Percentiles rank a stretch among this genome's conserved stretches.
Conservation (phyloP, 2,797 vertebrate species). For the Salmo trutta region DNA sequence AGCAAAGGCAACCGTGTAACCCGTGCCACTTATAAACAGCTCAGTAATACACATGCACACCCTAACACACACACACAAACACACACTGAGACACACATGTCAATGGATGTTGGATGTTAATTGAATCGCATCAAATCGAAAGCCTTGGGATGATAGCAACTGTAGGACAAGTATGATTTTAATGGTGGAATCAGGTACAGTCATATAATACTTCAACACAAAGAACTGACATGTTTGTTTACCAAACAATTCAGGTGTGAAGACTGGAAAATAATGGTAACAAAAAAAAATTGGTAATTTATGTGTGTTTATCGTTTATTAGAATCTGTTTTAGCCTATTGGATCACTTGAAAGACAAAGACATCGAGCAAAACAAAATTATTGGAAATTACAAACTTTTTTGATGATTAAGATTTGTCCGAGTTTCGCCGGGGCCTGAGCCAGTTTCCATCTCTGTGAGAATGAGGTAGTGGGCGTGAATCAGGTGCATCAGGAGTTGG, state of each 20-base stretch:
- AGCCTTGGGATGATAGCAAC: background rate
- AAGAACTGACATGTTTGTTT: too few relatives aligned
- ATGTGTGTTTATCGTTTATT: too few relatives aligned
- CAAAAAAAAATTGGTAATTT: too few relatives aligned
- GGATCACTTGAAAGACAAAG: too few relatives aligned
- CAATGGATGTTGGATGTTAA: conserved; percentile 36
- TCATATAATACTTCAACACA: background rate
- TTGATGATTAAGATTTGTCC: background rate
- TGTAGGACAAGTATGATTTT: background rate
- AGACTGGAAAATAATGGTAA: too few relatives aligned
- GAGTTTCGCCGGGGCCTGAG: background rate
- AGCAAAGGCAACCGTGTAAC: conserved; percentile 61
- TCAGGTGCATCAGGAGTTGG: conserved; percentile 7
- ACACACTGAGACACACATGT: background rate
- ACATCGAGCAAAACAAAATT: too few relatives aligned
- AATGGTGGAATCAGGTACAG: background rate
- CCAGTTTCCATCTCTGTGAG: background rate
- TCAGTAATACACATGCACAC: conserved; percentile 1
- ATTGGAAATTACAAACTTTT: too few relatives aligned
- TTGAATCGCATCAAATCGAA: conserved; percentile 27
- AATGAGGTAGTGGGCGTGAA: conserved; percentile 10
- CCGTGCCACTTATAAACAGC: conserved; percentile 58
- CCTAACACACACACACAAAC: background rate
- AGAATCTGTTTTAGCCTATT: too few relatives aligned
- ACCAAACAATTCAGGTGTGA: too few relatives aligned